These are phyloP conservation scores for Sarcophaga caerulescens DNA, from an alignment of 2,888 invertebrate genomes.

Conservation along the genomic window DNA sequence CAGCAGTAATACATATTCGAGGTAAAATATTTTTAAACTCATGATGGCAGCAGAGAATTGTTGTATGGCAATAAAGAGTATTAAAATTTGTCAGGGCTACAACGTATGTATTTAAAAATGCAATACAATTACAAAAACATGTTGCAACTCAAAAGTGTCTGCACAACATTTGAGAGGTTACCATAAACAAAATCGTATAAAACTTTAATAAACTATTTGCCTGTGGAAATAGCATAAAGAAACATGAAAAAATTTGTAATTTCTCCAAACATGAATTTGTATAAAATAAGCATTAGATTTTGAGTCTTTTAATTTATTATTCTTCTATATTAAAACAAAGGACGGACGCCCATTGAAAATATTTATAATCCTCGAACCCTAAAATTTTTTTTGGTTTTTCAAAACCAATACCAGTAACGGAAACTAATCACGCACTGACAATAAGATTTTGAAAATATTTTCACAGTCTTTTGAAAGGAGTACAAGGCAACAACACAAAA, in stretches of 20 bases:
- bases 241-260: constrained; percentile 21
- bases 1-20: constrained; percentile 29
- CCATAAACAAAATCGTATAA: constrained; percentile 28
- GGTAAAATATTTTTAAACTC: too few species aligned
- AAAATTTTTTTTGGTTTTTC: not conserved
- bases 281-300: constrained; percentile 37
- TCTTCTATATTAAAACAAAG: constrained; percentile 50
- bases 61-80: constrained; percentile 20
- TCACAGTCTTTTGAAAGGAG: constrained; percentile 50
- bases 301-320: constrained; percentile 42
- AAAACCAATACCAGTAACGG: not conserved
- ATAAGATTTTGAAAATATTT: not conserved
- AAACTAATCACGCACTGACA: constrained; percentile 35
- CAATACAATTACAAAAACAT: constrained; percentile 21
- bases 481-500: constrained; percentile 48
- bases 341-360: constrained; percentile 56
- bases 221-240: not conserved
- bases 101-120: constrained; percentile 44
- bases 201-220: constrained; percentile 33
- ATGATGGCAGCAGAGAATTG: too few species aligned
- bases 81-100: constrained; percentile 48
- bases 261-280: constrained; percentile 37
- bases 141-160: constrained; percentile 14
- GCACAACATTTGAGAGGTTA: not conserved
- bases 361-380: constrained; percentile 47